Evolutionary conservation across 2,888 invertebrate genomes (phyloP), one percentile per base, ranked within the genome.

Genomic region (Corbicula japonica): DNA sequence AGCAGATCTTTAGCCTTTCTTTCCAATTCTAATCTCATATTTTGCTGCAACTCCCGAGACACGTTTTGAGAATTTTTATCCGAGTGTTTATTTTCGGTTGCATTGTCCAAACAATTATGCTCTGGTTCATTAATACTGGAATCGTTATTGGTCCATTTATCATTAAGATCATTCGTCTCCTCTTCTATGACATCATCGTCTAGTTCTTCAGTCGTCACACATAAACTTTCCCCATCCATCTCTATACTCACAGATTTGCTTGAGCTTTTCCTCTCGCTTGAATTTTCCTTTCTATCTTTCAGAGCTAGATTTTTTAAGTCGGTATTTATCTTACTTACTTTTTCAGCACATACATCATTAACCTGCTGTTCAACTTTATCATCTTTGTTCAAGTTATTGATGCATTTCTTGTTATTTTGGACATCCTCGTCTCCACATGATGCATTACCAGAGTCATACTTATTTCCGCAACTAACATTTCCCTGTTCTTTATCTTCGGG

Each of bases 191-290:
- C 79, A 26, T 83, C 80, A 72, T 83, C 80, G 10, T 89, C 91
- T 8, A 88, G 63, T 56, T 90, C 90, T 65, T 92, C 89, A 50
- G 91, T 92, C 1, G 92, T 91, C 10, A 93, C 92, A 32, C 91
- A 91, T 32, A 94, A 88, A 62, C 91, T 91, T 79, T 94, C 94
- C 18, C 93, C 94, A 18, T 92, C 92, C 92, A 94, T 93, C 85
- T 93, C 93, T 41, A 93, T 93, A 74, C 92, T 92, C 23, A 93
- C 86, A n/a, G 90, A 88, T 54, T 83, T 87, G 77, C 85, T 87
- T 0, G 89, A 88, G 66, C 87, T 87, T 12, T 62, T 76, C 10
- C 71, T 61, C 44, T 54, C 52, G 26, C 32, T 63, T n/a, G 62
- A 28, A 2, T 52, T 12, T 10, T 10, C 10, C 8, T 26, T 72